Evolutionary conservation across 30 jellyfish, hydroid and myxozoan species (phyloP), one percentile per base, ranked within the genome.

Genomic region (Turritopsis dohrnii): DNA sequence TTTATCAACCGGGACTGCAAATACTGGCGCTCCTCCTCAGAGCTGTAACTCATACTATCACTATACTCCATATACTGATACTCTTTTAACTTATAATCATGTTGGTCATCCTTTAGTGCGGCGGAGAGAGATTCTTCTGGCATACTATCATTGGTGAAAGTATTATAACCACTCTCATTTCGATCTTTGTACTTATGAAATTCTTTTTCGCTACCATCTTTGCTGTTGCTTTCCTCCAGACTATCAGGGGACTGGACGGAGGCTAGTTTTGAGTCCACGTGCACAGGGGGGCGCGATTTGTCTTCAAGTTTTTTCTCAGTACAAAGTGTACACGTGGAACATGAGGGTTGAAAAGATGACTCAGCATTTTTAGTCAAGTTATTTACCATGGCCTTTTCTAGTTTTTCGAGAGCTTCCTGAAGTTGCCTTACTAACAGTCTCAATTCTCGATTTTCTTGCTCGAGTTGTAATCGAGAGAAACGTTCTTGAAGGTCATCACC

Each of bases 401-500:
- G 91, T 74, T 88, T 81, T 83, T 94, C 99, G 52, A 94, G 89
- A 0, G 99, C 96, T 73, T 86, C 93, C 84, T 94, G 99, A 81
- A 94, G 76, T 53, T 88, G 96, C 66, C 83, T 31, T 25, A 95
- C 87, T 54, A 89, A 74, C 71, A 76, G 86, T 60, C 95, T 85
- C 85, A 94, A 74, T 72, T 94, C 99, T 29, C 90, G 90, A 72
- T 94, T 94, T 72, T 94, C 99, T 71, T 94, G 99, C 76, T 94
- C 99, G 23, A 94, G 93, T 72, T 94, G 99, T 80, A 94, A 71
- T 79, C 96, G 87, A 52, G 96, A 66, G 81, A 94, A 94, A 21
- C 99, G 88, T 72, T 94, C 99, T 74, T 88, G 96, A 81, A 94
- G 80, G 65, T 89, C 99, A 21, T 83, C 83, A 5, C 97, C 99